Evolutionary conservation across 2,888 invertebrate genomes (phyloP).

Genomic region (Troides oblongomaculatus): DNA sequence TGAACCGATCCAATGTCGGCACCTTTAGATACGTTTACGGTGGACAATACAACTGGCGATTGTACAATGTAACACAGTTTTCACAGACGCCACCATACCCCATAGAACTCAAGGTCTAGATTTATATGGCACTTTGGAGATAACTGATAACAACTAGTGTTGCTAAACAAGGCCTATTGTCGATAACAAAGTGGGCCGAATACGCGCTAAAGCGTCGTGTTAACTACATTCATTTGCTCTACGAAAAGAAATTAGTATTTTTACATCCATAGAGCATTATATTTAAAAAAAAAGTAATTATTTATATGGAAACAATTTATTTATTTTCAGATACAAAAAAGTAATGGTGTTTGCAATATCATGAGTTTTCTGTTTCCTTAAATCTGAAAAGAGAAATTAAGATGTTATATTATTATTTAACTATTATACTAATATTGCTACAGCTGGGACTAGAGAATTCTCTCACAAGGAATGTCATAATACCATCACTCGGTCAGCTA

Average conservation of each 20-base stretch:
- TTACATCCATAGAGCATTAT: background rate
- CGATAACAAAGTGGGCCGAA: conserved; percentile 31
- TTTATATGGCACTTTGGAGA: background rate
- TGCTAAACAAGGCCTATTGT: conserved; percentile 22
- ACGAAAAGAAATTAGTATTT: conserved; percentile 12
- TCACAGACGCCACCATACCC: conserved; percentile 5
- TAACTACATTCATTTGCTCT: conserved; percentile 9
- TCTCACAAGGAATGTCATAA: too few species aligned
- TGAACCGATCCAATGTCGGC: conserved; percentile 48
- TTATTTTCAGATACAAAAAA: background rate
- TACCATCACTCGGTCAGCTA: too few species aligned
- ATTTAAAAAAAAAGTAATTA: background rate
- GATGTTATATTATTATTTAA: background rate
- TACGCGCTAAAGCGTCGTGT: conserved; percentile 10
- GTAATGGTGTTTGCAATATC: conserved; percentile 25
- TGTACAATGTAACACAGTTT: conserved; percentile 8
- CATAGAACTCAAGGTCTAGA: conserved; percentile 4
- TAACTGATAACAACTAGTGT: conserved; percentile 24
- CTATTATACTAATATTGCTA: background rate
- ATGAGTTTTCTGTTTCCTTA: conserved; percentile 88
- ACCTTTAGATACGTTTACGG: conserved; percentile 48
- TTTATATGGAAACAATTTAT: background rate
- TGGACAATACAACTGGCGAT: conserved; percentile 26
- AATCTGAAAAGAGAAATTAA: conserved; percentile 73
- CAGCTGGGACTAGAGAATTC: too few species aligned